Percentiles rank a stretch among this genome's conserved stretches.
These are phyloP conservation scores for Mus pahari DNA, from an alignment of 2,113 vertebrate genomes.

Conservation along the genomic window DNA sequence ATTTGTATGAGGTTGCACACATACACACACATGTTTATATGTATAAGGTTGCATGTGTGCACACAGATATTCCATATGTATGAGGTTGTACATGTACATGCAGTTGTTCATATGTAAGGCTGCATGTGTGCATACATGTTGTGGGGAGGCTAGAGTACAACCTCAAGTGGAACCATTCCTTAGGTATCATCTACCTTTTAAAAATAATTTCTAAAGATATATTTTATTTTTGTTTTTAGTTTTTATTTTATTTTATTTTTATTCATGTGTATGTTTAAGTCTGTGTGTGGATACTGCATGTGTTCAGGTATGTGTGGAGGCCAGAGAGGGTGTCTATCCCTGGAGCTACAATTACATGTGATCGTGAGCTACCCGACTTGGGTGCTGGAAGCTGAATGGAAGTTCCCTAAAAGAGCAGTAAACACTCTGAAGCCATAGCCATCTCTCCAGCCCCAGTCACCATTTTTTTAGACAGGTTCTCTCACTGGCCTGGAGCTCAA, in stretches of 20 bases:
- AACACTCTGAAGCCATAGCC: not conserved
- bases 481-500: not conserved
- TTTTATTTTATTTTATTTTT: not conserved
- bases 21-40: too few species aligned
- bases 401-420: not conserved
- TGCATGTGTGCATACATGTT: not conserved
- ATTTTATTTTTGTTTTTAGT: not conserved
- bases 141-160: not conserved
- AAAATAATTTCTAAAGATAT: not conserved
- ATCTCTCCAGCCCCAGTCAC: not conserved
- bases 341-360: not conserved
- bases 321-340: not conserved
- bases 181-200: not conserved
- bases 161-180: not conserved
- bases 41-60: too few species aligned
- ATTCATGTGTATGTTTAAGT: not conserved
- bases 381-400: not conserved
- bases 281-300: not conserved
- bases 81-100: not conserved
- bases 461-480: not conserved
- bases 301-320: not conserved
- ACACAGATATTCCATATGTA: too few species aligned
- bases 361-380: not conserved
- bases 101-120: not conserved
- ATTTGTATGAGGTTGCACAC: not conserved